phyloP scores from a whole-genome alignment of 2,113 vertebrate species.

The Tachysurus vachellii region DNA sequence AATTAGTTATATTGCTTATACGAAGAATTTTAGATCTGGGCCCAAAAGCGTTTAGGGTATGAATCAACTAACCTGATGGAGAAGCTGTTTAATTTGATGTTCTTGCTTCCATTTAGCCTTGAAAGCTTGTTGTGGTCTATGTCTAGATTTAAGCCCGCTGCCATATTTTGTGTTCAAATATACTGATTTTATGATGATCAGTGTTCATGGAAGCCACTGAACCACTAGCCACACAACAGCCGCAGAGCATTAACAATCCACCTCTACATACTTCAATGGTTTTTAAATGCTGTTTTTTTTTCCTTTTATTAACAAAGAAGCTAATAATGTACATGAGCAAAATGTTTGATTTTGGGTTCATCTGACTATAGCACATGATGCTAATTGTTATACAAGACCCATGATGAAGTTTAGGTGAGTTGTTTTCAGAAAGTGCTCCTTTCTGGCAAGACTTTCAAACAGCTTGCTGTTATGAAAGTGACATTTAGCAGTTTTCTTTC shows the following conservation, averaged over 20 bases:
- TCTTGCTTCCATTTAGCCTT: not conserved
- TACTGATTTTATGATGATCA: not conserved
- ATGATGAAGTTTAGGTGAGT: not conserved
- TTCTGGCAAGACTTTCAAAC: not conserved
- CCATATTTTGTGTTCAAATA: not conserved
- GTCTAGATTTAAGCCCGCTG: not conserved
- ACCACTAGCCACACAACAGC: not conserved
- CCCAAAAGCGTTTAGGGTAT: not conserved
- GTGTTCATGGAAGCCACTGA: not conserved
- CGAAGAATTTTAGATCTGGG: not conserved
- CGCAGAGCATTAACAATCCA: not conserved
- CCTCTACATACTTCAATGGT: not conserved
- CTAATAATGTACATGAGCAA: not conserved
- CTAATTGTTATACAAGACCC: not conserved
- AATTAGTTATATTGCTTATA: not conserved
- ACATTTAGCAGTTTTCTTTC: not conserved
- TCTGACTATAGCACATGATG: not conserved
- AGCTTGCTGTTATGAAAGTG: not conserved
- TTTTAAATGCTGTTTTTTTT: not conserved
- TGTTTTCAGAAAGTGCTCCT: not conserved
- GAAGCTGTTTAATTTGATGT: not conserved
- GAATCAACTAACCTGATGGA: not conserved
- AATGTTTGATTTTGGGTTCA: not conserved
- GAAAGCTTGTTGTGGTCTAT: not conserved
- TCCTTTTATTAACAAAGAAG: not conserved